Evolutionary conservation across 1,140 invertebrate genomes (phyloP).

Genomic region (Drosophila obscura): DNA sequence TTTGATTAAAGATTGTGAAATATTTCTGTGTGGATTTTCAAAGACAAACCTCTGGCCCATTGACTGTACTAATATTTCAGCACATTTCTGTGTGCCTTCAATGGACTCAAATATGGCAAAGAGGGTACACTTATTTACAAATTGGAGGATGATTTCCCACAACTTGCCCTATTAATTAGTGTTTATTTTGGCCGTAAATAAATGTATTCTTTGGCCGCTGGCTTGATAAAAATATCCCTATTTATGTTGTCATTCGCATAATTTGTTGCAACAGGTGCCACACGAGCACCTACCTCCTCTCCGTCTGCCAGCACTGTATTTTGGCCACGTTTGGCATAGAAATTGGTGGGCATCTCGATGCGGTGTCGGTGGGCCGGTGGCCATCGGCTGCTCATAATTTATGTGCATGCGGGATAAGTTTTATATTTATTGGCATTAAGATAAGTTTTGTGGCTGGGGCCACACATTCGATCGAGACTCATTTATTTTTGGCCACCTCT

Average conservation of each 20-base stretch:
- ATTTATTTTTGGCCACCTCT: slow-evolving; percentile 50
- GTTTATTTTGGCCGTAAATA: slow-evolving; percentile 37
- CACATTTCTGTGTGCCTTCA: too few species aligned
- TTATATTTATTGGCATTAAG: slow-evolving; percentile 57
- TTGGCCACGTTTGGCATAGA: slow-evolving; percentile 34
- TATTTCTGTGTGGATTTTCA: background rate
- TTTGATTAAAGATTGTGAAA: background rate
- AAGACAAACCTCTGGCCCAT: too few species aligned
- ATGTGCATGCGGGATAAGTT: slow-evolving; percentile 57
- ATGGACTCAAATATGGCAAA: background rate
- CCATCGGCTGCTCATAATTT: slow-evolving; percentile 57
- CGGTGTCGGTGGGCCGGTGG: slow-evolving; percentile 8
- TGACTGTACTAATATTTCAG: too few species aligned
- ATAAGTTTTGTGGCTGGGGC: slow-evolving; percentile 37
- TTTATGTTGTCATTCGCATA: slow-evolving; percentile 30
- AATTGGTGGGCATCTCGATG: slow-evolving; percentile 15
- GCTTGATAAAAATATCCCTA: slow-evolving; percentile 29
- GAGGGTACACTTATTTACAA: slow-evolving; percentile 14
- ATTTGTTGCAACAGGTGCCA: slow-evolving; percentile 69
- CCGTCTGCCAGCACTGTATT: slow-evolving; percentile 9
- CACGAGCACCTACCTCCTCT: background rate
- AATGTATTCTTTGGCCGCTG: slow-evolving; percentile 18
- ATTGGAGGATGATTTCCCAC: background rate
- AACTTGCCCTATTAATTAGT: slow-evolving; percentile 25
- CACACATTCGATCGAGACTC: slow-evolving; percentile 49